Evolutionary conservation across 2,113 vertebrate genomes (phyloP).

Genomic region (Zeus faber): DNA sequence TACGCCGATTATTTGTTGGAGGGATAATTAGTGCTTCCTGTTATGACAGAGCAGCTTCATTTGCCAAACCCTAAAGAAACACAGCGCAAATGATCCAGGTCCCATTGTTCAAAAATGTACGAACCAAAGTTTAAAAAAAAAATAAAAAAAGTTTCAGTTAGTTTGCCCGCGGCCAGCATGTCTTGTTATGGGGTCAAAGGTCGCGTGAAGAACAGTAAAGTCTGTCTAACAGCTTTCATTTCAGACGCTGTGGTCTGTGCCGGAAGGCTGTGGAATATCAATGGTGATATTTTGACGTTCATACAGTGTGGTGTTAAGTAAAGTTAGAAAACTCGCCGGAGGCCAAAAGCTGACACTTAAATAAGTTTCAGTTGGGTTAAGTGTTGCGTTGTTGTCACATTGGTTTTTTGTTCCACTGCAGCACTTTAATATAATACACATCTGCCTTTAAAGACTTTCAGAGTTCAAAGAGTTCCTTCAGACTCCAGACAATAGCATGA

Average conservation of each 20-base stretch:
- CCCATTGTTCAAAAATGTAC: neutral
- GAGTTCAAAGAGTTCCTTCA: too few species aligned
- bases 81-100: neutral
- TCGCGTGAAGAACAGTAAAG: too few species aligned
- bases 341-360: neutral
- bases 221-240: too few species aligned
- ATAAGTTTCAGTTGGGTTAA: neutral
- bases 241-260: too few species aligned
- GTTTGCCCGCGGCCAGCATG: too few species aligned
- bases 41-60: neutral
- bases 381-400: neutral
- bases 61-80: neutral
- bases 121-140: too few species aligned
- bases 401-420: neutral
- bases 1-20: neutral
- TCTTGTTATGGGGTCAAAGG: too few species aligned
- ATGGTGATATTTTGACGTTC: neutral
- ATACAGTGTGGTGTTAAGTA: neutral
- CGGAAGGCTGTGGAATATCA: too few species aligned
- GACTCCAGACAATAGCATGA: too few species aligned
- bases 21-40: neutral
- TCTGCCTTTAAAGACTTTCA: slow-evolving; percentile 26
- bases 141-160: too few species aligned
- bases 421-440: slow-evolving; percentile 36
- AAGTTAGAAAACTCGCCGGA: neutral